These are phyloP conservation scores for Mimachlamys varia DNA, from an alignment of 2,888 invertebrate genomes.

Conservation along the genomic window DNA sequence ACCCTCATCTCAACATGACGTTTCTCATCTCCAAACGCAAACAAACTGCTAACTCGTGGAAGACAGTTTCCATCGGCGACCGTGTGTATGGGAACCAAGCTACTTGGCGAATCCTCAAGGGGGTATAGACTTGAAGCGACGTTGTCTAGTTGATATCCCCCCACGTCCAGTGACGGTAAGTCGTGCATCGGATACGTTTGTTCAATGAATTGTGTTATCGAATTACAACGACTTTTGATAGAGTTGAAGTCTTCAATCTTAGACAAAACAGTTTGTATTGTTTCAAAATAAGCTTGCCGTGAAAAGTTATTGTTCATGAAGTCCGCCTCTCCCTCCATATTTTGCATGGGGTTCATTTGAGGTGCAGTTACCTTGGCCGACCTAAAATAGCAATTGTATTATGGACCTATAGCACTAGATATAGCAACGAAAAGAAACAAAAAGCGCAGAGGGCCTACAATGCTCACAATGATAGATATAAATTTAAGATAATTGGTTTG, in stretches of 20 bases:
- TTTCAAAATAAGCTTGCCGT: neutral
- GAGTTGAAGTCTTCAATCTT: neutral
- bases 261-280: neutral
- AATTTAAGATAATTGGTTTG: no score
- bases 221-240: neutral
- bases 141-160: neutral
- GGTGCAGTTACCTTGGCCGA: no score
- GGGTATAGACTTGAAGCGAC: neutral
- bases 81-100: neutral
- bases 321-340: neutral
- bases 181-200: neutral
- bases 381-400: no score
- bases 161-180: neutral
- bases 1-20: neutral
- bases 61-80: neutral
- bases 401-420: no score
- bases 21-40: neutral
- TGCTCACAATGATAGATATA: no score
- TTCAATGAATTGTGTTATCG: neutral
- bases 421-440: no score
- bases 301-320: neutral
- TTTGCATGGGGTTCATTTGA: neutral
- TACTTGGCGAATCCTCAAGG: neutral
- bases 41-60: neutral
- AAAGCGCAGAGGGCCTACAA: no score